phyloP scores from a whole-genome alignment of 2,113 vertebrate species.

The Carlito syrichta region DNA sequence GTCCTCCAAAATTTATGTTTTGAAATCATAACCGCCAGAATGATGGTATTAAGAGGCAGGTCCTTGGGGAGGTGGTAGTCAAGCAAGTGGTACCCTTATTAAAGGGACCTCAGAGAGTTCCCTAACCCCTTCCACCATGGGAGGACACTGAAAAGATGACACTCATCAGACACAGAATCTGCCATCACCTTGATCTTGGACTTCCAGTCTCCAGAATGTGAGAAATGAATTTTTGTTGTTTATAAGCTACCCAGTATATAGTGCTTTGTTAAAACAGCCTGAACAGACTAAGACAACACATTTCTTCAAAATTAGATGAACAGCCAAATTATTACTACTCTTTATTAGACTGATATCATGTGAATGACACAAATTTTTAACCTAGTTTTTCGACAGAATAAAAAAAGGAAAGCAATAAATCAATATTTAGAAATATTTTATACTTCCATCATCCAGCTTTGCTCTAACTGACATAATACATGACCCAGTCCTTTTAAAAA shows the following conservation, averaged over 20 bases:
- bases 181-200: not conserved
- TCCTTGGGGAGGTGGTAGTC: not conserved
- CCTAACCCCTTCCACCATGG: not conserved
- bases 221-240: not conserved
- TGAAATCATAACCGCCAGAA: not conserved
- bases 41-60: not conserved
- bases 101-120: not conserved
- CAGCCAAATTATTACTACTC: not conserved
- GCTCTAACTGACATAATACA: rapidly evolving
- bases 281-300: not conserved
- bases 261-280: not conserved
- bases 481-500: rapidly evolving
- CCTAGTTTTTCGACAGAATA: not conserved
- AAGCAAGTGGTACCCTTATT: too few relatives aligned
- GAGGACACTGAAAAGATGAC: not conserved
- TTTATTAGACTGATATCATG: not conserved
- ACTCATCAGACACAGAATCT: not conserved
- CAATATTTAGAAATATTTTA: rapidly evolving
- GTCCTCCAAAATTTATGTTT: not conserved
- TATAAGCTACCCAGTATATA: not conserved
- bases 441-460: rapidly evolving
- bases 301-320: not conserved
- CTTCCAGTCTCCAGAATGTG: not conserved
- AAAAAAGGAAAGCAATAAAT: not conserved
- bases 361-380: not conserved